These are phyloP conservation scores for Toxotes chatareus DNA, from an alignment of 2,113 vertebrate genomes.

Conservation along the genomic window DNA sequence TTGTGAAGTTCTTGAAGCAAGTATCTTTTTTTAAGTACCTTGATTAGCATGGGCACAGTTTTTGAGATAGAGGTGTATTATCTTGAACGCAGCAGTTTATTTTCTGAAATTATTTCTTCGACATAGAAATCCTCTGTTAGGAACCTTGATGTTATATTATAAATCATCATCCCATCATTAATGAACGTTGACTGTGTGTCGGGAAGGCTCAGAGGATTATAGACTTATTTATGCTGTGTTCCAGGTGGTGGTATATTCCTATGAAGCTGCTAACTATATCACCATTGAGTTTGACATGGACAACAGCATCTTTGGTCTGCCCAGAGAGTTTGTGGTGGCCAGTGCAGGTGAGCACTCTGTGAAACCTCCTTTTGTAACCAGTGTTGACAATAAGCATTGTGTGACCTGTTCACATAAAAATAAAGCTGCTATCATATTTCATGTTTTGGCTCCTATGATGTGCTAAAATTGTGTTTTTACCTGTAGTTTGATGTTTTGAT, in stretches of 20 bases:
- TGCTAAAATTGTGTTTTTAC: too few relatives aligned
- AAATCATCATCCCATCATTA: neutral
- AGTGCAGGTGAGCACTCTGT: constrained; percentile 89
- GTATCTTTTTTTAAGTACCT: neutral
- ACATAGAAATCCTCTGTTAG: neutral
- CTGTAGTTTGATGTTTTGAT: neutral
- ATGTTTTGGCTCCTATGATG: neutral
- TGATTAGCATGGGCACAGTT: neutral
- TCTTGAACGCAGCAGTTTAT: neutral
- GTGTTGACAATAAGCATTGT: neutral
- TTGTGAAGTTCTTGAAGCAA: constrained; percentile 3
- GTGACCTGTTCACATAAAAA: neutral
- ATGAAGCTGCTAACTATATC: constrained; percentile 88
- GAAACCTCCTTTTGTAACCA: neutral
- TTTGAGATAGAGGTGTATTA: neutral
- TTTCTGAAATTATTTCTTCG: neutral
- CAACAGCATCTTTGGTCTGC: constrained; percentile 94
- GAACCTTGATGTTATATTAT: neutral
- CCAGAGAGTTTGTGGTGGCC: constrained; percentile 94
- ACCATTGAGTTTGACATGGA: constrained; percentile 93
- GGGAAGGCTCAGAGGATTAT: neutral
- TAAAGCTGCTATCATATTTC: neutral
- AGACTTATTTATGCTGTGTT: constrained; percentile 22
- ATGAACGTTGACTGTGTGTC: neutral
- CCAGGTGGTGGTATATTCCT: constrained; percentile 89